Conservation (phyloP, 1,140 invertebrate genomes). For the Tetragnatha versicolor region DNA sequence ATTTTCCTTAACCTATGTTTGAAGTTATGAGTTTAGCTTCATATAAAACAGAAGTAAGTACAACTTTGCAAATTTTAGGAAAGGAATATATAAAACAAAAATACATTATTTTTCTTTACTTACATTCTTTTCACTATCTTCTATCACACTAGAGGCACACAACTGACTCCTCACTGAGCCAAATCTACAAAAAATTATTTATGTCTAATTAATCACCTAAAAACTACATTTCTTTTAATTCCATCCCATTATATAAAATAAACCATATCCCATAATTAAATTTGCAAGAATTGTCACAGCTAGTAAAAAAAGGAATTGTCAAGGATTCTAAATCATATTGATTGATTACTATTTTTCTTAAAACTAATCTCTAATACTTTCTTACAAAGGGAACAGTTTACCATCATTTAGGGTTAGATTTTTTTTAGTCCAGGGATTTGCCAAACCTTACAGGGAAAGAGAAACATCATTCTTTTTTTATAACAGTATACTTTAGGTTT, state of each 20-base stretch:
- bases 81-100: neutral
- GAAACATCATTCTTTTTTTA: too few species aligned
- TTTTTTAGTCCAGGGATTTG: too few species aligned
- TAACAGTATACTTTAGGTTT: too few species aligned
- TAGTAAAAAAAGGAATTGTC: neutral
- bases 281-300: neutral
- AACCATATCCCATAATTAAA: neutral
- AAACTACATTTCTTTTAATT: neutral
- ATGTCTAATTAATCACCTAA: neutral
- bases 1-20: slow-evolving; percentile 60
- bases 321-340: too few species aligned
- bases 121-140: slow-evolving; percentile 65
- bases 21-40: neutral
- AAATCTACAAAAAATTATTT: slow-evolving; percentile 28
- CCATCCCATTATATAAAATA: neutral
- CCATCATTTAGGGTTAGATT: too few species aligned
- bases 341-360: neutral
- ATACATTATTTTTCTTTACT: slow-evolving; percentile 40
- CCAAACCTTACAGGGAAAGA: too few species aligned
- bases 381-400: too few species aligned
- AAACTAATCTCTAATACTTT: neutral
- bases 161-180: slow-evolving; percentile 13
- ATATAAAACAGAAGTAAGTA: neutral
- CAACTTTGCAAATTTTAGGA: neutral
- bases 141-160: slow-evolving; percentile 62